Evolutionary conservation across 2,888 invertebrate species (phyloP).

Genomic region (Argynnis bischoffii): DNA sequence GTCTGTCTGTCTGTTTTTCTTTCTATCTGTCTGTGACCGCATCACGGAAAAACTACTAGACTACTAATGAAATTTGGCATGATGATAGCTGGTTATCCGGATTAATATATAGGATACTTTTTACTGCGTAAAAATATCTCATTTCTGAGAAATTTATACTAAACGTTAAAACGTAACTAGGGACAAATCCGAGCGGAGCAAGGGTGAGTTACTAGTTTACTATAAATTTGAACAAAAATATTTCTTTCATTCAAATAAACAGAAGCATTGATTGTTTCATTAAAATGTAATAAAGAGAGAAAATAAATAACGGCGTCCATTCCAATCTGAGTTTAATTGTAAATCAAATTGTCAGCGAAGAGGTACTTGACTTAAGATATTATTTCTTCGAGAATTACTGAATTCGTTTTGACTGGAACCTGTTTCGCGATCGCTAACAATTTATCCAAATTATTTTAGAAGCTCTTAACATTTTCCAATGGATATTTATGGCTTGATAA

Average conservation of each 20-base stretch:
- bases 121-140: no score
- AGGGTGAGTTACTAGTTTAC: no score
- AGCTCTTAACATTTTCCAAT: not conserved
- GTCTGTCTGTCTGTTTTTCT: no score
- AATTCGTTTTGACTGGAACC: slow-evolving; percentile 36
- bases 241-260: slow-evolving; percentile 1
- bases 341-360: slow-evolving; percentile 41
- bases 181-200: no score
- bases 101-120: no score
- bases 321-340: slow-evolving; percentile 42
- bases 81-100: no score
- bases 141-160: no score
- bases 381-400: slow-evolving; percentile 37
- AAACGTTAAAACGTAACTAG: no score
- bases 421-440: slow-evolving; percentile 36
- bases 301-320: slow-evolving; percentile 34
- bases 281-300: slow-evolving; percentile 33
- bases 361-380: slow-evolving; percentile 40
- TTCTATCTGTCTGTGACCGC: no score
- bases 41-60: no score
- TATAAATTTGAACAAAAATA: not conserved
- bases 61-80: no score
- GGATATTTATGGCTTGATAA: no score
- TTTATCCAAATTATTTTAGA: slow-evolving; percentile 19
- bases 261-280: slow-evolving; percentile 38